phyloP scores from a whole-genome alignment of 2,888 invertebrate species.

The Drosophila tripunctata region DNA sequence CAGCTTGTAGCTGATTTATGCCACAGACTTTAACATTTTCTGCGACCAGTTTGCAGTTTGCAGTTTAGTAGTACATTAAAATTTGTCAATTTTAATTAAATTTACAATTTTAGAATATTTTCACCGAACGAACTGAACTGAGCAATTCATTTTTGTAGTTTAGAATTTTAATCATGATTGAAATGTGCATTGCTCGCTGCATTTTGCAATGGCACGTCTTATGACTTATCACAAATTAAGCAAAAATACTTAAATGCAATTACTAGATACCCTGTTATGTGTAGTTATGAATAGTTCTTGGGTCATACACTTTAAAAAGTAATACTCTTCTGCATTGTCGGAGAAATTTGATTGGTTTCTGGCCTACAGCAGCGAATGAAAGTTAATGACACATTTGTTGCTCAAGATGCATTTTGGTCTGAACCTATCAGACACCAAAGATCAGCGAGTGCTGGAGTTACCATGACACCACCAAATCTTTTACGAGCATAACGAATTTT shows the following conservation, averaged over 20 bases:
- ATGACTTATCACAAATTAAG: conserved; percentile 10
- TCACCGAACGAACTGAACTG: not conserved
- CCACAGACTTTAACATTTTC: conserved; percentile 3
- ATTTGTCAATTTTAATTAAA: conserved; percentile 82
- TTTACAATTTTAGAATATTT: conserved; percentile 72
- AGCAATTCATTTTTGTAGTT: conserved; percentile 49
- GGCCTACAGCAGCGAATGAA: conserved; percentile 1
- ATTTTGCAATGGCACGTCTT: conserved; percentile 43
- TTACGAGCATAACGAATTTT: conserved; percentile 63
- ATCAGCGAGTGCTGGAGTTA: not conserved
- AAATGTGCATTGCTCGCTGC: conserved; percentile 63
- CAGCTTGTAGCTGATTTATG: conserved; percentile 54
- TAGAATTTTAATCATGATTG: conserved; percentile 76
- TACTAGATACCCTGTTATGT: not conserved
- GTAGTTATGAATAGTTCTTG: too few relatives aligned
- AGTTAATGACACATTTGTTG: conserved; percentile 16
- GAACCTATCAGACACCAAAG: too few relatives aligned
- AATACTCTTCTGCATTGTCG: too few relatives aligned
- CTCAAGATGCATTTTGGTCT: conserved; percentile 25
- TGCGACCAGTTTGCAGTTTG: conserved; percentile 7
- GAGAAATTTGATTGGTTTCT: not conserved
- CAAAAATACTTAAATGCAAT: conserved; percentile 13
- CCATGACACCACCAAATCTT: conserved; percentile 38
- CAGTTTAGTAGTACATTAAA: conserved; percentile 48
- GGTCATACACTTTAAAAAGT: too few relatives aligned